Conservation (phyloP, 2,888 invertebrate genomes). For the Chironomus riparius region DNA sequence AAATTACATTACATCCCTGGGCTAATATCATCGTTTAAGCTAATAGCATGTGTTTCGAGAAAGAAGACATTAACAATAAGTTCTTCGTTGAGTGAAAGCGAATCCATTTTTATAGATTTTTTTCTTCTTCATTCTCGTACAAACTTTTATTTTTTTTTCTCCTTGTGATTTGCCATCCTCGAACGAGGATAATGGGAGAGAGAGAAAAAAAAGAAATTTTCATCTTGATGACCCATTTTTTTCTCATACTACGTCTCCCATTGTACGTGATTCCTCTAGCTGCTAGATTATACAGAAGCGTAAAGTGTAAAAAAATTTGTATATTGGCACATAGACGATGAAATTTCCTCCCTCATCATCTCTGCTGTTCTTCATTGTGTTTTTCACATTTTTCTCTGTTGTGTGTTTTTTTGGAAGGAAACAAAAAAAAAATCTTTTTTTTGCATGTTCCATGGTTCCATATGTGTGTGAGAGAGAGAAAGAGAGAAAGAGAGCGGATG, state of each 20-base stretch:
- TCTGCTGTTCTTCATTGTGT: no score
- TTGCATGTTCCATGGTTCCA: no score
- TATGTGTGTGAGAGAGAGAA: no score
- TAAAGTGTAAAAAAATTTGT: no score
- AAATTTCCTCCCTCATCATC: no score
- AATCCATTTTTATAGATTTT: constrained; percentile 19
- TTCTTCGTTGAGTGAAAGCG: neutral
- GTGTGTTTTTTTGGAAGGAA: no score
- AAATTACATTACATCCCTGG: neutral
- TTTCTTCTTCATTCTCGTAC: neutral
- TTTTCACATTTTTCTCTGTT: no score
- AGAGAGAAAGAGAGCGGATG: no score
- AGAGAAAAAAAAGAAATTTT: neutral
- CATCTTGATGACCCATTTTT: constrained; percentile 25
- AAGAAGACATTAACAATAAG: neutral
- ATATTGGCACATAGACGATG: no score
- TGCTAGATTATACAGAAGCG: no score
- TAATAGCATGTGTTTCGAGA: neutral
- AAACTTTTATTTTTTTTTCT: neutral
- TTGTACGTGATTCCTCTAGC: no score
- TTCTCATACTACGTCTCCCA: neutral
- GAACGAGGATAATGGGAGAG: neutral
- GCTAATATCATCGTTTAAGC: neutral
- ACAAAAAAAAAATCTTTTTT: no score
- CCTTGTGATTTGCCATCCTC: neutral